Evolutionary conservation across 1,140 invertebrate genomes (phyloP), one percentile per base, ranked within the genome.

Genomic region (Pseudomyrmex flavicornis): DNA sequence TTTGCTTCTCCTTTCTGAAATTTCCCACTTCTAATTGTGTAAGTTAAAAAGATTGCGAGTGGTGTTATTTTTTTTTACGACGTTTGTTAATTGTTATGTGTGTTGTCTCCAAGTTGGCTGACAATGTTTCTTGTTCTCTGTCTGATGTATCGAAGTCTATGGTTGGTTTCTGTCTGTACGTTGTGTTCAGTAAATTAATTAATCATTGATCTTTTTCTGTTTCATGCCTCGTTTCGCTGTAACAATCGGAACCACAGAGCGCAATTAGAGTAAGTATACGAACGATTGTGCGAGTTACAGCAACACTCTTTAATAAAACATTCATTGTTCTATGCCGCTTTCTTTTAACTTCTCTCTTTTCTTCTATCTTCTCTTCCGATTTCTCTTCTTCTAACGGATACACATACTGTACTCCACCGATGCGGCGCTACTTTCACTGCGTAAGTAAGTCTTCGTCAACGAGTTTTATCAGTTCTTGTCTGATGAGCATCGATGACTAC

Each of bases 241-340:
- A 82, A 88, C 85, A 69, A 87, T 88, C 89, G 92, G 91, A 91
- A 89, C 87, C 88, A 46, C 94, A 96, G 95, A 94, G 95, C 95
- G 87, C 95, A 96, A 90, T 95, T 96, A 93, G 95, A 96, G 95
- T 96, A 94, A 96, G 95, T 96, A 95, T 91, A 35, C 35, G 62
- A 63, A 82, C 61, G 84, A 77, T 26, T 77, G 59, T 72, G 69
- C n/a, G 63, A 66, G 54, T 59, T 69, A 35, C 52, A 79, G n/a
- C 56, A 35, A 84, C 68, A 86, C 26, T 86, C 35, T 80, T 82
- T 52, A 84, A 87, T 35, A 22, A 70, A 48, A 62, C 56, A 48
- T 59, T 44, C 65, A 17, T 68, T 87, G 54, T 85, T 72, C 69
- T 84, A 61, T 72, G 82, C 52, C 54, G 79, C 70, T 82, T 35